Conservation (phyloP, 2,888 invertebrate species). For the Drosophila quinaria region DNA sequence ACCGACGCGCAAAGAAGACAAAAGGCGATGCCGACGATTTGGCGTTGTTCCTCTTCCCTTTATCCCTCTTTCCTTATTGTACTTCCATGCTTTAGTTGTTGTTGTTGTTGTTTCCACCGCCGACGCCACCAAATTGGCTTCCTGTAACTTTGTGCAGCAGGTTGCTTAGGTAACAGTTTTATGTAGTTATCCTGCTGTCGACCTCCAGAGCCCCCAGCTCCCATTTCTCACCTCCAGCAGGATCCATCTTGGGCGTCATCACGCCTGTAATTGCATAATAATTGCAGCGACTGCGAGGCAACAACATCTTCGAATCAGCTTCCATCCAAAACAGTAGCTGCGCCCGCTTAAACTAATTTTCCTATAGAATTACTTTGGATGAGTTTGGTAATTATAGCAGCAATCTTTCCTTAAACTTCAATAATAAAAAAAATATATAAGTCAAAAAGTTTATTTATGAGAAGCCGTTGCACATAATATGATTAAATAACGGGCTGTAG, state of each 20-base stretch:
- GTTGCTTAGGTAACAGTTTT: conserved; percentile 81
- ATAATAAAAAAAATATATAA: conserved; percentile 9
- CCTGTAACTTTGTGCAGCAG: conserved; percentile 77
- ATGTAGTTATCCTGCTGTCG: conserved; percentile 66
- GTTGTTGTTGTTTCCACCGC: conserved; percentile 21
- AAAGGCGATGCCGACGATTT: conserved; percentile 61
- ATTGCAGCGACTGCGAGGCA: conserved; percentile 60
- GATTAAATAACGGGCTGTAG: background rate
- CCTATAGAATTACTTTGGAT: conserved; percentile 76
- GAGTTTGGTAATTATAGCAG: conserved; percentile 79
- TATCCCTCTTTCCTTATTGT: conserved; percentile 1
- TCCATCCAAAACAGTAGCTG: conserved; percentile 17
- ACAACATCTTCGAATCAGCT: conserved; percentile 43
- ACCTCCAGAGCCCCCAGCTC: background rate
- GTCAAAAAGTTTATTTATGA: conserved; percentile 5
- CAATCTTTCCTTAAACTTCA: conserved; percentile 11
- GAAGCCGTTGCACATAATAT: background rate
- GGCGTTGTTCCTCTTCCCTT: conserved; percentile 26
- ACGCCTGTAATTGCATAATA: conserved; percentile 76
- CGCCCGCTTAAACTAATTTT: conserved; percentile 74
- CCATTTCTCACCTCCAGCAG: background rate
- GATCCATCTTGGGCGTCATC: conserved; percentile 30
- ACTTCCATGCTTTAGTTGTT: conserved; percentile 26
- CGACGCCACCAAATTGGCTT: conserved; percentile 71
- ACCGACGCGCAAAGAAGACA: conserved; percentile 77